These are phyloP conservation scores for Lytechinus pictus DNA, from an alignment of 35 echinoderm and acorn worm species.

Conservation along the genomic window DNA sequence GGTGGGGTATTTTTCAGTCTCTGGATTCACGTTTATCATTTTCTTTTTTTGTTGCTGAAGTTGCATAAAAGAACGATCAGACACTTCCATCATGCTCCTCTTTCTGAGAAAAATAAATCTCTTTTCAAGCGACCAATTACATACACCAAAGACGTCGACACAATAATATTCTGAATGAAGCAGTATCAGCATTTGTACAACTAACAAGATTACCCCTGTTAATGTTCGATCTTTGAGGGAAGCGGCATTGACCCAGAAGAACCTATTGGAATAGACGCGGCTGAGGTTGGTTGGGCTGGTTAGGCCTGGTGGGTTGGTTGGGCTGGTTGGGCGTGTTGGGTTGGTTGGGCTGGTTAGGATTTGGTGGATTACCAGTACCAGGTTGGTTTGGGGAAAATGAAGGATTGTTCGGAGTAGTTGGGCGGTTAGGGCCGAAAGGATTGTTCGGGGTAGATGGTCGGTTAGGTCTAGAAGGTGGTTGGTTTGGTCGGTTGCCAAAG, in stretches of 20 bases:
- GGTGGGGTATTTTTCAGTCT: no score
- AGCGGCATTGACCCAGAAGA: neutral
- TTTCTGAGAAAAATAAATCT: no score
- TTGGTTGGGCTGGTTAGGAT: neutral
- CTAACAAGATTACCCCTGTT: neutral
- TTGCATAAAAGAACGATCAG: no score
- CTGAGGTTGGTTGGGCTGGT: neutral
- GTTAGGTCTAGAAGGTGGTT: neutral
- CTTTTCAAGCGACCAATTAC: no score
- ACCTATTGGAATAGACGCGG: slow-evolving; percentile 5
- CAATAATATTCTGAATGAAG: neutral
- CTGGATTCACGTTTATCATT: no score
- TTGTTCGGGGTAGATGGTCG: neutral
- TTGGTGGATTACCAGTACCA: neutral
- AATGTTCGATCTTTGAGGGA: neutral
- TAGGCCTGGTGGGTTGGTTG: neutral
- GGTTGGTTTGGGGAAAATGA: neutral
- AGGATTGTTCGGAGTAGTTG: neutral
- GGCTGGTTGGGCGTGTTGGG: neutral
- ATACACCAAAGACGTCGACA: neutral
- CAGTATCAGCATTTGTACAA: neutral
- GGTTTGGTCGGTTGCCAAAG: neutral
- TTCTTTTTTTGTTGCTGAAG: no score
- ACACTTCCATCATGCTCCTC: no score
- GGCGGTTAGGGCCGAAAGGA: neutral